A percentile compares a stretch with the other conserved stretches of the same genome.
Conservation (phyloP, 2,888 invertebrate genomes). For the Dascillus cervinus region DNA sequence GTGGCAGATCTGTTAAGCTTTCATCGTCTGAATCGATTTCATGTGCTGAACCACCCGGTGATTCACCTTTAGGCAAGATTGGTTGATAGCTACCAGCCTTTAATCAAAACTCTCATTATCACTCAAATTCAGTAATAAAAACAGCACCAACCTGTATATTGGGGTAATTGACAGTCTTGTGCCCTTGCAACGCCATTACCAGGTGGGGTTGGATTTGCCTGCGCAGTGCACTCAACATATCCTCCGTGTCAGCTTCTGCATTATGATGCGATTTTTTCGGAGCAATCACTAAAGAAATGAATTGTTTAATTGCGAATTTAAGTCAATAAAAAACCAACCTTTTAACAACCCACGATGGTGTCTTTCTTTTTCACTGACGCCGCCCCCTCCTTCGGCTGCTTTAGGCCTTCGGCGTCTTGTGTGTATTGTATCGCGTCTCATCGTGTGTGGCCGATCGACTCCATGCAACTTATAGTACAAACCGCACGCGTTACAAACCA, state of each 20-base stretch:
- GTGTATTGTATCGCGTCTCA: conserved; percentile 95
- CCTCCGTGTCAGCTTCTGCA: conserved; percentile 42
- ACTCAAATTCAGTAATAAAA: neutral
- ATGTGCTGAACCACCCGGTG: conserved; percentile 31
- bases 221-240: conserved; percentile 61
- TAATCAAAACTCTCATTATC: neutral
- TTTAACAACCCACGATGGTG: conserved; percentile 1
- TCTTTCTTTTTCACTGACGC: conserved; percentile 21
- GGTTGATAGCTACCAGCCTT: conserved; percentile 19
- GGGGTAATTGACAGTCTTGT: conserved; percentile 39
- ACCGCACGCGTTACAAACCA: conserved; percentile 98
- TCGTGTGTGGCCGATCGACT: conserved; percentile 85
- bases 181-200: conserved; percentile 55
- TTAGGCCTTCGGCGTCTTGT: conserved; percentile 84
- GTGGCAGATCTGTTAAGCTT: conserved; percentile 54
- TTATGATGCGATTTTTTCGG: conserved; percentile 11
- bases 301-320: too few relatives aligned
- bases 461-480: conserved; percentile 96
- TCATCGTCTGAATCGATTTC: conserved; percentile 44
- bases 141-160: conserved; percentile 13
- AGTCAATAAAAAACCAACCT: too few relatives aligned
- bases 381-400: conserved; percentile 48
- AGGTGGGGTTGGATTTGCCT: conserved; percentile 65
- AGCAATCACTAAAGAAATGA: too few relatives aligned
- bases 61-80: conserved; percentile 33